Evolutionary conservation across 2,797 vertebrate species (phyloP), one percentile per base, ranked within the genome.

Genomic region (Pogoniulus pusillus): DNA sequence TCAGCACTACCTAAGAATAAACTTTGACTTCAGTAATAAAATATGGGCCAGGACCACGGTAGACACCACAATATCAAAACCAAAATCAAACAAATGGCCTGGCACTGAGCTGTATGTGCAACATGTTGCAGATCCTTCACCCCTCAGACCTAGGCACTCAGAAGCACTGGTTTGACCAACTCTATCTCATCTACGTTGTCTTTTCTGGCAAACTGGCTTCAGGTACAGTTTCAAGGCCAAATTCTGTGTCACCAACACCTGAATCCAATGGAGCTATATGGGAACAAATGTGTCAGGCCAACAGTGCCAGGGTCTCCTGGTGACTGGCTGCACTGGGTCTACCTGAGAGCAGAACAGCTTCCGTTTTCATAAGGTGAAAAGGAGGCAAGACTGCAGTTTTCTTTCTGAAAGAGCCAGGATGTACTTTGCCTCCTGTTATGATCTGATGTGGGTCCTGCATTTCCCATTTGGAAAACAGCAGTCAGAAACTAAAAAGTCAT

Each of bases 21-120:
- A 91, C 81, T 89, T 96, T 55, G 75, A 77, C 77, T 83, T 87
- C 64, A 63, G 72, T 15, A 55, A 41, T 93, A 87, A 96, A 91
- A 90, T 82, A 92, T 16, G 49, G 66, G 64, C 76, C 69, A 77
- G 15, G 35, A 87, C 39, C 71, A 73, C 62, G 45, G 66, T 6
- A 88, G 80, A 85, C 76, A 93, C 39, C 72, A 29, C 15, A 59
- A 34, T 71, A 92, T 81, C 71, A 66, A 85, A 83, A 47, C 9
- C 30, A 85, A 87, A 95, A 86, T 85, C 89, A 82, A 85, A 78
- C 39, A 71, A 78, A 89, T 24, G 7, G 13, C 16, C 74, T 45
- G 41, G 35, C 41, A 45, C 43, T 18, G 39, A 90, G 35, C 49
- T 84, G 4, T 23, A 45, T 12, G 24, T 6, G 1, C 37, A 54